Conservation (phyloP, 2,888 invertebrate genomes). For the Aporophyla nigra region DNA sequence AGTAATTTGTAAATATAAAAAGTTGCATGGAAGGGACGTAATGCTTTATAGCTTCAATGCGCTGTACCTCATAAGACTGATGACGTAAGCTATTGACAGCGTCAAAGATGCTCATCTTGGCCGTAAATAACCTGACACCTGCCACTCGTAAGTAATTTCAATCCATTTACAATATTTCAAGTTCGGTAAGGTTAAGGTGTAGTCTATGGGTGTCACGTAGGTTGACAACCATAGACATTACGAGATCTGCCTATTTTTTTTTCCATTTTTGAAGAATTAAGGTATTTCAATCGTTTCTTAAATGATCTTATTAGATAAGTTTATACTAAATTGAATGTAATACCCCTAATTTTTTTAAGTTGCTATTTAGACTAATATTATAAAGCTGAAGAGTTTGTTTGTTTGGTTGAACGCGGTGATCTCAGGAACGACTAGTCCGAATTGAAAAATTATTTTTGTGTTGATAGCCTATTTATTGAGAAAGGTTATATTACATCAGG, state of each 20-base stretch:
- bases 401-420: too few relatives aligned
- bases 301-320: background rate
- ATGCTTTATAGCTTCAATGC: too few relatives aligned
- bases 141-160: background rate
- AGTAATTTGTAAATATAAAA: too few relatives aligned
- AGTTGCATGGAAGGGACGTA: too few relatives aligned
- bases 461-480: too few relatives aligned
- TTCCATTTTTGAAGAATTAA: background rate
- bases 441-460: too few relatives aligned
- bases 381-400: too few relatives aligned
- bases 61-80: background rate
- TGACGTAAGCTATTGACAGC: conserved; percentile 9
- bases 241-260: background rate
- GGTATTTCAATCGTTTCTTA: background rate
- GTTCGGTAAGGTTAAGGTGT: background rate
- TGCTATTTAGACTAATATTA: too few relatives aligned
- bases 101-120: conserved; percentile 3
- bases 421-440: too few relatives aligned
- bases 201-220: background rate
- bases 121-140: background rate
- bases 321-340: background rate
- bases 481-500: too few relatives aligned
- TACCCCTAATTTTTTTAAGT: background rate
- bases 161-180: conserved; percentile 16
- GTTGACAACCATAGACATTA: background rate